Conservation (phyloP, 2,113 vertebrate species). For the Grallaria varia region DNA sequence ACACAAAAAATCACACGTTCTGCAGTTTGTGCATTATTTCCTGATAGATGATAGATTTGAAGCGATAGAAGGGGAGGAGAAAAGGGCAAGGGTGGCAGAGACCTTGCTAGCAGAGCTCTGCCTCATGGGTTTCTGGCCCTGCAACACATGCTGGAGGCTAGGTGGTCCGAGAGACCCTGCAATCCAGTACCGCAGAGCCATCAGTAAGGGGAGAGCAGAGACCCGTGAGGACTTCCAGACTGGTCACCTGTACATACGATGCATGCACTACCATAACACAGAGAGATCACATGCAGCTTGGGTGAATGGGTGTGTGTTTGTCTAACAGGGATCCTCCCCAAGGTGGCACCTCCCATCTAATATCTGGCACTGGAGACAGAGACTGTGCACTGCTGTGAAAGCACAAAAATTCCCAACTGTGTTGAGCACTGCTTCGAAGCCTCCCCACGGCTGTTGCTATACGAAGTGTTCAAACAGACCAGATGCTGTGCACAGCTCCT, state of each 20-base stretch:
- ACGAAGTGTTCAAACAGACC: accelerated
- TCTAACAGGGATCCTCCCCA: background rate
- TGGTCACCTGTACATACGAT: background rate
- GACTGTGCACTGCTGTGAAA: background rate
- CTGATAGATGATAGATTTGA: background rate
- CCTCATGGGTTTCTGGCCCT: background rate
- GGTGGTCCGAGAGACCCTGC: background rate
- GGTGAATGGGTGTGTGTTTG: background rate
- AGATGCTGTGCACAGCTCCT: background rate
- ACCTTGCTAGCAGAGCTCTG: background rate
- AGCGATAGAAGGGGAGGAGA: background rate
- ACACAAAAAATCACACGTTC: background rate
- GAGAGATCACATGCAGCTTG: background rate
- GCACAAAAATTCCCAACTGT: background rate
- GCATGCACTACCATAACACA: accelerated
- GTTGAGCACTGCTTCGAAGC: background rate
- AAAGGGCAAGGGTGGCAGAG: background rate
- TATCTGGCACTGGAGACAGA: background rate
- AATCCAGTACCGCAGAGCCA: background rate
- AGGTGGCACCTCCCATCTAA: background rate
- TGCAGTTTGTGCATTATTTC: background rate
- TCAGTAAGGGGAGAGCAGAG: background rate
- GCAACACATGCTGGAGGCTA: background rate
- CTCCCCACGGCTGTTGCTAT: background rate
- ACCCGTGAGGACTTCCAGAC: background rate